Conservation (phyloP, 2,113 vertebrate genomes). For the Hirundichthys speculiger region DNA sequence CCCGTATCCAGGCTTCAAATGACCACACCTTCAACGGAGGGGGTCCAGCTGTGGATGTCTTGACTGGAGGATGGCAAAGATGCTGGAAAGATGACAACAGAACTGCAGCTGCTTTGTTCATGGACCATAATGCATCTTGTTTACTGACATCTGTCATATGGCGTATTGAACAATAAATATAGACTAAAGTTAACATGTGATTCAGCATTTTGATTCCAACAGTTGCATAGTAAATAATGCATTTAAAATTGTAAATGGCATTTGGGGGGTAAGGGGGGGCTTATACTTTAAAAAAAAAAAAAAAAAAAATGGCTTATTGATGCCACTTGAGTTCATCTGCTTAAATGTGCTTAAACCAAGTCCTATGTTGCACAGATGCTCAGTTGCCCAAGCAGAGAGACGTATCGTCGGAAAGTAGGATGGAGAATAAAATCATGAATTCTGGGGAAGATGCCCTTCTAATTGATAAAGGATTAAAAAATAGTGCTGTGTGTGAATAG, state of each 20-base stretch:
- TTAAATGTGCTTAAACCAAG: no score
- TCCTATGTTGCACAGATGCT: no score
- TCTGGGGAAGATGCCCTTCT: no score
- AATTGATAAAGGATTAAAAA: no score
- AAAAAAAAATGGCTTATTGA: no score
- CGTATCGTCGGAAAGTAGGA: no score
- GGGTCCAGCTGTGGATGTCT: constrained; percentile 4
- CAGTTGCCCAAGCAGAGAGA: no score
- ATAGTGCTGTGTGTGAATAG: no score
- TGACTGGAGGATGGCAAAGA: constrained; percentile 33
- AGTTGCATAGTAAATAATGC: background rate
- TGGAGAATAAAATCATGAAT: no score
- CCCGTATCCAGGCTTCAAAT: background rate
- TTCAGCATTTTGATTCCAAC: background rate
- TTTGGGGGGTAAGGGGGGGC: background rate
- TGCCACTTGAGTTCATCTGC: no score
- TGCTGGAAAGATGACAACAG: constrained; percentile 38
- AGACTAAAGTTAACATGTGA: constrained; percentile 30
- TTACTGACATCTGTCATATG: constrained; percentile 45
- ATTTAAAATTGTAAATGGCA: background rate
- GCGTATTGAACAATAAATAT: constrained; percentile 69
- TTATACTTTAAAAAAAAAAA: no score
- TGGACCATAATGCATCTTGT: constrained; percentile 55
- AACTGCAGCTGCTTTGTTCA: constrained; percentile 57
- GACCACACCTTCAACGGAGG: background rate